Evolutionary conservation across 2,797 vertebrate species (phyloP).

Genomic region (Sus cebifrons): DNA sequence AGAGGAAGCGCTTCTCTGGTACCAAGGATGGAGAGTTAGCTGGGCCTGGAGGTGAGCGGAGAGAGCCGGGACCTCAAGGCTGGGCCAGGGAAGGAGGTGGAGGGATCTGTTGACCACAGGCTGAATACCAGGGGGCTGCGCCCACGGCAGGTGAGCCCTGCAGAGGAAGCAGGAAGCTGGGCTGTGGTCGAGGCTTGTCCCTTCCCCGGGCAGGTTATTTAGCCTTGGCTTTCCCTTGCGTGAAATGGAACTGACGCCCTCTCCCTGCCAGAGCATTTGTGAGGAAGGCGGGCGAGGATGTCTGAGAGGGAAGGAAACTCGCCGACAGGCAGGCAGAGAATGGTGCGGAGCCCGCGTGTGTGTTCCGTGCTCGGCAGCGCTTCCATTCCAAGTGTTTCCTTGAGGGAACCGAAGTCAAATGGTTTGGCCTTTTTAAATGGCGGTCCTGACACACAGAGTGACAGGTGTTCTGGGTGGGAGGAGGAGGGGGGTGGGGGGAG

Average conservation of each 20-base stretch:
- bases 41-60: neutral
- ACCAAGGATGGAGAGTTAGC: neutral
- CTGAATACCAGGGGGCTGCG: neutral
- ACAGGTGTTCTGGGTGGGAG: neutral
- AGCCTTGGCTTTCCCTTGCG: neutral
- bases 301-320: neutral
- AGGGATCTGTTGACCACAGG: neutral
- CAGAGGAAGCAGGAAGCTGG: neutral
- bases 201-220: neutral
- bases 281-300: neutral
- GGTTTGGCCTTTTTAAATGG: conserved; percentile 65
- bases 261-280: neutral
- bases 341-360: neutral
- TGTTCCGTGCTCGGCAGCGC: neutral
- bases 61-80: neutral
- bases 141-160: neutral
- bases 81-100: neutral
- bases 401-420: conserved; percentile 14
- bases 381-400: neutral
- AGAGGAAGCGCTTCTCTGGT: neutral
- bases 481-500: neutral
- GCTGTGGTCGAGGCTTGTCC: neutral
- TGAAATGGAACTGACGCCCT: neutral
- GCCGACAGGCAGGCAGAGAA: neutral
- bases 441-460: neutral